These are phyloP conservation scores for Hippocampus kuda DNA, from an alignment of 2,797 vertebrate species.

Conservation along the genomic window DNA sequence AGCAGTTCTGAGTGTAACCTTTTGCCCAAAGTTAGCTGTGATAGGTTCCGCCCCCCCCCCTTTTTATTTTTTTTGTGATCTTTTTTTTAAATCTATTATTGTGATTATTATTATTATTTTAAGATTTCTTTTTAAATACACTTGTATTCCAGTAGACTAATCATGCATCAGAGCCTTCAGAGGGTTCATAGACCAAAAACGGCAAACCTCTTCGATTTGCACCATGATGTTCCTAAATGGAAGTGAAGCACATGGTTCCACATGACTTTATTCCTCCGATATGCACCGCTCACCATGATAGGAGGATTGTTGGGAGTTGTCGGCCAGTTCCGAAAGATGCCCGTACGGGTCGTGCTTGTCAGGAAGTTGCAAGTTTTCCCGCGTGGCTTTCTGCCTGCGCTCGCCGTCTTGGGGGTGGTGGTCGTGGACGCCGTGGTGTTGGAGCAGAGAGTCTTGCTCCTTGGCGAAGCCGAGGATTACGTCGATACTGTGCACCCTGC, in stretches of 20 bases:
- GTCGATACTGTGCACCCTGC: slow-evolving; percentile 71
- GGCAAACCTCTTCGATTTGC: neutral
- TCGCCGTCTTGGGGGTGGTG: slow-evolving; percentile 25
- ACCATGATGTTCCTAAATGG: neutral
- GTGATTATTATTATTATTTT: too few relatives aligned
- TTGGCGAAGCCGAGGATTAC: slow-evolving; percentile 76
- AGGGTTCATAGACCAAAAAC: neutral
- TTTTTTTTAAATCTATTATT: too few relatives aligned
- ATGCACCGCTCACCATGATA: slow-evolving; percentile 60
- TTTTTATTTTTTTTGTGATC: neutral
- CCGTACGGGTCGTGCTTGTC: slow-evolving; percentile 59
- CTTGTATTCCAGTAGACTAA: neutral
- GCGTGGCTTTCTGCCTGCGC: slow-evolving; percentile 46
- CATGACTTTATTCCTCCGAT: neutral
- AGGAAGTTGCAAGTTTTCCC: slow-evolving; percentile 40
- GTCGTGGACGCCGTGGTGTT: slow-evolving; percentile 50
- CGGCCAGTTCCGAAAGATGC: slow-evolving; percentile 55
- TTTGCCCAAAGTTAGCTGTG: too few relatives aligned
- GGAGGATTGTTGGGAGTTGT: slow-evolving; percentile 52
- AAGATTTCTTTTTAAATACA: neutral
- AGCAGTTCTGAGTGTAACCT: too few relatives aligned
- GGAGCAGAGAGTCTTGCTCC: slow-evolving; percentile 68
- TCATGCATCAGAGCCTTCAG: neutral
- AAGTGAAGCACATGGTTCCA: neutral
- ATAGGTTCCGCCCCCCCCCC: too few relatives aligned